These are phyloP conservation scores for Sphinx pinastri DNA, from an alignment of 2,888 invertebrate species.

Conservation along the genomic window DNA sequence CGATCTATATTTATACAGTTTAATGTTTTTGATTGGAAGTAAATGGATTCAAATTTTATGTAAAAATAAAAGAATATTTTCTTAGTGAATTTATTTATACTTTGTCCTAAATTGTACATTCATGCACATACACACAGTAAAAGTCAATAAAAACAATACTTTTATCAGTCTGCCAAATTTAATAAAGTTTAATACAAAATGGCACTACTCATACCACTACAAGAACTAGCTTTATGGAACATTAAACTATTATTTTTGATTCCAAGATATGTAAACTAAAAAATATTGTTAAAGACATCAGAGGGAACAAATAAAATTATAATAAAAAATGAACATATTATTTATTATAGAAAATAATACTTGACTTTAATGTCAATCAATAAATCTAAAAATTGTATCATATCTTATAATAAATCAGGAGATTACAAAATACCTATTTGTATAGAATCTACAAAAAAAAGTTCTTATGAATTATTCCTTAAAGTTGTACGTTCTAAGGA, in stretches of 20 bases:
- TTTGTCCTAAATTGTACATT: constrained; percentile 81
- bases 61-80: constrained; percentile 6
- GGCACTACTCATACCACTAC: constrained; percentile 54
- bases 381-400: constrained; percentile 70
- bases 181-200: constrained; percentile 54
- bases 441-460: constrained; percentile 78
- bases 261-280: background rate
- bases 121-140: constrained; percentile 79
- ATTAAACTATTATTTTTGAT: constrained; percentile 34
- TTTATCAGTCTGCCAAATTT: constrained; percentile 37
- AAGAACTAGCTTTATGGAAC: constrained; percentile 45
- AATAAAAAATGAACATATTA: constrained; percentile 66
- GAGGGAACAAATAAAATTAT: constrained; percentile 59
- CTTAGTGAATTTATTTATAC: constrained; percentile 54
- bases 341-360: constrained; percentile 82
- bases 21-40: too few species aligned
- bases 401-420: constrained; percentile 73
- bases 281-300: constrained; percentile 13
- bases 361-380: constrained; percentile 69
- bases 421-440: constrained; percentile 80
- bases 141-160: constrained; percentile 25
- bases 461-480: constrained; percentile 79
- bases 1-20: too few species aligned
- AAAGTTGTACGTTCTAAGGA: constrained; percentile 81
- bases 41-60: background rate